Evolutionary conservation across 2,797 vertebrate genomes (phyloP).

Genomic region (Crax fasciolata): DNA sequence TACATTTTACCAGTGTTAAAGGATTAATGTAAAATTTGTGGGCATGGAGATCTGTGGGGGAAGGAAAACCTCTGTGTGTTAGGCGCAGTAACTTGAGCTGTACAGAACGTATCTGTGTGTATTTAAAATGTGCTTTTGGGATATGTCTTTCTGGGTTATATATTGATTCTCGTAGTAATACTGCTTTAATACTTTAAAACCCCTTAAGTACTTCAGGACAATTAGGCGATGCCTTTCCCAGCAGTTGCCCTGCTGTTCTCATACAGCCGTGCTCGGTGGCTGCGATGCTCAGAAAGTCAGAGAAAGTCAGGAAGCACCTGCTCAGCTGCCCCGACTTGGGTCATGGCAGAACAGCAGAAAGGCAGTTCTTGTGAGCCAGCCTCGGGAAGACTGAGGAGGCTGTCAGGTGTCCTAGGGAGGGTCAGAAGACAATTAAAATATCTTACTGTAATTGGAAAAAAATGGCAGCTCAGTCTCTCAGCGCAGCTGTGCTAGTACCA

Average conservation of each 20-base stretch:
- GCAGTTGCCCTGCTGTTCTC: not conserved
- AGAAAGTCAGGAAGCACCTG: not conserved
- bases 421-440: fast-evolving
- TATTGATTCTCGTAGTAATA: not conserved
- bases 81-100: not conserved
- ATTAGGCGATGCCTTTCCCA: not conserved
- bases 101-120: fast-evolving
- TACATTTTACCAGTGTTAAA: fast-evolving
- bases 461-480: fast-evolving
- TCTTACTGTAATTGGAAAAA: not conserved
- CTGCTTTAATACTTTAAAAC: fast-evolving
- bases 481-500: not conserved
- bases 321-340: not conserved
- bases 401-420: fast-evolving
- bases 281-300: not conserved
- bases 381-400: not conserved
- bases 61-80: not conserved
- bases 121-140: not conserved
- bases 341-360: not conserved
- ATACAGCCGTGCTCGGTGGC: fast-evolving
- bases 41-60: not conserved
- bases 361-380: not conserved
- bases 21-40: not conserved
- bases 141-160: not conserved
- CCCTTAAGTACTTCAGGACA: not conserved